Evolutionary conservation across 37 sponge, comb jelly and placozoan species (phyloP), one percentile per base, ranked within the genome.

Genomic region (Aplysina aerophoba): DNA sequence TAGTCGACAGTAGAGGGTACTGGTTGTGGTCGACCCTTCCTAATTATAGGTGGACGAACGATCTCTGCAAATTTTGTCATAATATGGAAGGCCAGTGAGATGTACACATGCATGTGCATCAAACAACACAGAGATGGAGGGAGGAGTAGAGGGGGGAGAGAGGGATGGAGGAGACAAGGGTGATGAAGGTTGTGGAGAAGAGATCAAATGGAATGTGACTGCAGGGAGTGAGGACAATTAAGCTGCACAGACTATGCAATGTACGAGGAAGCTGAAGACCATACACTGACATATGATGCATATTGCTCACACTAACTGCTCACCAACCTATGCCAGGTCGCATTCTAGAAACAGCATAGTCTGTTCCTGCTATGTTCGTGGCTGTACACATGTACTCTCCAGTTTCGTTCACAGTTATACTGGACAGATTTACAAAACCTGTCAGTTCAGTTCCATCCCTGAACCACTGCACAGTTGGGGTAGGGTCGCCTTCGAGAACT

Each of bases 341-440:
- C 71, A 69, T 69, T 1, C 4, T 30, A 12, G 71, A 69, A 4
- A 4, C 2, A 34, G 78, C 78, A 6, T 24, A 1, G 41, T 75
- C 78, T 4, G 3, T 41, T 5, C 78, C 78, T 15, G 78, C 78
- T 15, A 1, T 25, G 41, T 75, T 75, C 4, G 15, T 40, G 16
- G 78, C 78, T 36, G 19, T 50, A 40, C 78, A 75, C 20, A 4
- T 40, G 53, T 75, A 75, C 34, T 35, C 35, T 69, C 71, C 71
- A 41, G 78, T 54, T 40, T 12, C 78, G 0, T 17, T 54, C 78
- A 19, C 78, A 1, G 33, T 31, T 1, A 0, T 30, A 75, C 38
- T 41, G 1, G 78, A 14, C 44, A 19, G n/a, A 75, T 75, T 75
- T 6, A 28, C 36, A 41, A 75, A 75, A 0, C 2, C 22, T 41